Base-by-base conservation (phyloP, 2,888 invertebrate genomes). In the Ichneumoninae sp. region DNA sequence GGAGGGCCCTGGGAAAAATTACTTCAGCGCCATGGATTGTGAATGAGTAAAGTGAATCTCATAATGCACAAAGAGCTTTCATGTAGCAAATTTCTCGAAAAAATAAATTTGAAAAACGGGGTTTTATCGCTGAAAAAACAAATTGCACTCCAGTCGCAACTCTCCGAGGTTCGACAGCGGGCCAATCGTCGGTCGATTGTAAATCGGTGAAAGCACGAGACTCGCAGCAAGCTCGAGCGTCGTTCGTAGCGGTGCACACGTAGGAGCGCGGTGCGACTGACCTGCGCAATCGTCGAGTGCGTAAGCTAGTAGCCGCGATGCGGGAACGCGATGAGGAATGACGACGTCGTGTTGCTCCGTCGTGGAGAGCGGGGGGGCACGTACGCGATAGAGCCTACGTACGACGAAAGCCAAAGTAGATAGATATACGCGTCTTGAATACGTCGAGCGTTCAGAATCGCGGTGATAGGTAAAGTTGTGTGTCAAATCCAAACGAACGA, bases 221-320 rank as follows among this genome's bases (percentile, higher is more conserved):
- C 60, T 40, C 71, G 69, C 60, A 16, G 44, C 57, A 54, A 68
- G 54, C 72, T 62, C 66, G 40, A 30, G 36, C 50, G 65, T 33
- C 57, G 65, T n/a, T 62, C 33, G 62, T 33, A 33, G 16, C 52
- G 62, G 66, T 44, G 62, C 57, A 10, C 71, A 40, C 44, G 36
- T 47, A 50, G 62, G 44, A 65, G 52, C 65, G 2, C 22, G 86
- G 83, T 86, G 89, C 75, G 77, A 89, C 89, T 89, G 89, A 89
- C 88, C 89, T 86, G 88, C 86, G 86, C 88, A 89, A 89, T 82
- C 81, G 86, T 70, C 71, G 83, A 86, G 82, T 86, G 84, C 86
- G 82, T 87, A 84, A 80, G 83, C 83, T 74, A 68, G 87, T 87
- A 84, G 86, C 44, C 13, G 16, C 80, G 84, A 71, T 77, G 79